Evolutionary conservation across 2,113 vertebrate species (phyloP).

Genomic region (Neodon shergylaensis): DNA sequence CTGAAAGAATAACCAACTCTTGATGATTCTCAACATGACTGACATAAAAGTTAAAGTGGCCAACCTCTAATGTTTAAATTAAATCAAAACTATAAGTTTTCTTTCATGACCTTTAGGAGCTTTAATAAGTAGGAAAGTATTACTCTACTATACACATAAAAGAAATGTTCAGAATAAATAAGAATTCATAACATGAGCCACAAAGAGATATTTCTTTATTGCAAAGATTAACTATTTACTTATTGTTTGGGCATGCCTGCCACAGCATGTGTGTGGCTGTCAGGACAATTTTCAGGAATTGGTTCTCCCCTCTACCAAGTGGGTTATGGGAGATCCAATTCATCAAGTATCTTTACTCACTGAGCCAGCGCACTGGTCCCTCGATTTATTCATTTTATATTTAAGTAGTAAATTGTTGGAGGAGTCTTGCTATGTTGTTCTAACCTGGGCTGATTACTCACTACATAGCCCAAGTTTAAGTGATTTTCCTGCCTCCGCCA

Average conservation of each 20-base stretch:
- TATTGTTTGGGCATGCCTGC: background rate
- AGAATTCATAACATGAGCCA: conserved; percentile 21
- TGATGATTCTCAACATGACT: conserved; percentile 7
- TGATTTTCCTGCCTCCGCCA: background rate
- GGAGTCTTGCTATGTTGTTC: background rate
- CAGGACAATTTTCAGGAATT: background rate
- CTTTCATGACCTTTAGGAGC: conserved; percentile 53
- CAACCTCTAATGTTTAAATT: conserved; percentile 38
- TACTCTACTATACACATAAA: background rate
- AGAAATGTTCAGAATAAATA: conserved; percentile 16
- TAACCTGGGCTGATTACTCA: background rate
- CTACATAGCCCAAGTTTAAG: background rate
- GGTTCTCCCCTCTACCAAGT: background rate
- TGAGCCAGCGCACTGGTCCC: background rate
- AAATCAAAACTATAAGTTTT: conserved; percentile 50
- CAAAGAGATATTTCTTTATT: conserved; percentile 1
- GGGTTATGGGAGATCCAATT: background rate
- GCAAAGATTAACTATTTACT: background rate
- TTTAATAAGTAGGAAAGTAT: conserved; percentile 42
- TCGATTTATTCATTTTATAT: background rate
- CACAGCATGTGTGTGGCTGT: background rate
- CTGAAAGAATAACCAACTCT: conserved; percentile 47
- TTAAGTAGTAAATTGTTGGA: background rate
- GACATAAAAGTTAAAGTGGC: conserved; percentile 10
- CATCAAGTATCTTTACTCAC: background rate